These are phyloP conservation scores for Scolanthus callimorphus DNA, from an alignment of 92 coral and sea anemone genomes.

Conservation along the genomic window DNA sequence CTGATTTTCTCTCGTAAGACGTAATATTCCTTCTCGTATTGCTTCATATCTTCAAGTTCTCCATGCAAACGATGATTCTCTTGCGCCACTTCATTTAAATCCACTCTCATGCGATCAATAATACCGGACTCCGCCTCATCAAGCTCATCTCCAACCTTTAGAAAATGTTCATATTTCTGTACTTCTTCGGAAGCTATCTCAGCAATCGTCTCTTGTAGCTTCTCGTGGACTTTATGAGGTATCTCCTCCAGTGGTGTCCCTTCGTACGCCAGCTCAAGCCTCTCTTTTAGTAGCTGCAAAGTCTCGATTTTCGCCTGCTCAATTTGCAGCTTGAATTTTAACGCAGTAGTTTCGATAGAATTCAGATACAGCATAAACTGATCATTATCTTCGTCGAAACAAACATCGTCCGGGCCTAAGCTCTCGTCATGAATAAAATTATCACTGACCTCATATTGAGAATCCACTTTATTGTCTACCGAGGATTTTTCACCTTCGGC, in stretches of 20 bases:
- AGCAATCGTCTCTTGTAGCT: slow-evolving; percentile 82
- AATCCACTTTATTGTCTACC: too few relatives aligned
- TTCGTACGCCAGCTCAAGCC: slow-evolving; percentile 85
- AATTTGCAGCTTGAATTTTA: slow-evolving; percentile 81
- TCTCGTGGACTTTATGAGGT: slow-evolving; percentile 80
- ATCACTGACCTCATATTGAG: too few relatives aligned
- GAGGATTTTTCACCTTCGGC: too few relatives aligned
- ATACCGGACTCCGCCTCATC: slow-evolving; percentile 55
- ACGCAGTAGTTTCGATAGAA: slow-evolving; percentile 87
- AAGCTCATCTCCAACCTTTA: slow-evolving; percentile 52
- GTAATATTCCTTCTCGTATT: slow-evolving; percentile 61
- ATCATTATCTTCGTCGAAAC: slow-evolving; percentile 71
- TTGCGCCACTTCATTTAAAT: slow-evolving; percentile 53
- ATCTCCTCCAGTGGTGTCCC: slow-evolving; percentile 91
- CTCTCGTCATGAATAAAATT: too few relatives aligned
- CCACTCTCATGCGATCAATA: slow-evolving; percentile 48
- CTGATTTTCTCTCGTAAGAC: slow-evolving; percentile 65
- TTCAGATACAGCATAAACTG: slow-evolving; percentile 88
- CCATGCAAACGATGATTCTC: slow-evolving; percentile 61
- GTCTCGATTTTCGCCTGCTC: slow-evolving; percentile 96
- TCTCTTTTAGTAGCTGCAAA: slow-evolving; percentile 61
- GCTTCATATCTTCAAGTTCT: slow-evolving; percentile 49
- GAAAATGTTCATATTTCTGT: slow-evolving; percentile 68
- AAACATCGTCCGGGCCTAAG: not conserved
- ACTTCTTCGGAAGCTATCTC: slow-evolving; percentile 78